Percentiles rank a stretch among this genome's conserved stretches.
phyloP scores from a whole-genome alignment of 2,888 invertebrate species.

The Zaprionus bogoriensis region DNA sequence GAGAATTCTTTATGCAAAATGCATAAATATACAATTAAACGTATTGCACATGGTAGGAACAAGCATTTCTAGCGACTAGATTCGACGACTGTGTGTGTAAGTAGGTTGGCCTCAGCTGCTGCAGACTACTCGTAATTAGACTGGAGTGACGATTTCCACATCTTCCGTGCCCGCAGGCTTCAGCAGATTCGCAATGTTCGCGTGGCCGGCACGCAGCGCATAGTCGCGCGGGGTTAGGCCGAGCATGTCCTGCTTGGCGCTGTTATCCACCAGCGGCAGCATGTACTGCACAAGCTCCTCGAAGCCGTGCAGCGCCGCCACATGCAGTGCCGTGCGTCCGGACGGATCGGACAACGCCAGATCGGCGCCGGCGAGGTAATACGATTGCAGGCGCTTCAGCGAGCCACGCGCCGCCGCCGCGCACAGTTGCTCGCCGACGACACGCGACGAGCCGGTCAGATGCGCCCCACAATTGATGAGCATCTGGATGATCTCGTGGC shows the following conservation, averaged over 20 bases:
- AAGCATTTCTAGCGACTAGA: slow-evolving; percentile 7
- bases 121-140: slow-evolving; percentile 8
- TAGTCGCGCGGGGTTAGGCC: slow-evolving; percentile 85
- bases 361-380: slow-evolving; percentile 87
- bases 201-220: slow-evolving; percentile 79
- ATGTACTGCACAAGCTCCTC: slow-evolving; percentile 84
- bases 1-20: slow-evolving; percentile 25
- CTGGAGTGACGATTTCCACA: too few species aligned
- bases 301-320: slow-evolving; percentile 86
- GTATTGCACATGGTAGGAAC: slow-evolving; percentile 10
- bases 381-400: slow-evolving; percentile 85
- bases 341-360: slow-evolving; percentile 86
- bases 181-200: slow-evolving; percentile 20
- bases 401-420: slow-evolving; percentile 86
- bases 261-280: slow-evolving; percentile 83
- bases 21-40: slow-evolving; percentile 1
- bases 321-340: slow-evolving; percentile 88
- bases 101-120: background rate
- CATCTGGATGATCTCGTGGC: slow-evolving; percentile 86
- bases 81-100: background rate
- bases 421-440: slow-evolving; percentile 88
- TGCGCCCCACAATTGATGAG: slow-evolving; percentile 90
- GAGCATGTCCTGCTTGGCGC: slow-evolving; percentile 83
- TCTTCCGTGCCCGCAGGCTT: background rate
- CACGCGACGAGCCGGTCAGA: slow-evolving; percentile 85